Percentiles rank a stretch among this genome's conserved stretches.
These are phyloP conservation scores for Bostrychus sinensis DNA, from an alignment of 2,113 vertebrate genomes.

Conservation along the genomic window DNA sequence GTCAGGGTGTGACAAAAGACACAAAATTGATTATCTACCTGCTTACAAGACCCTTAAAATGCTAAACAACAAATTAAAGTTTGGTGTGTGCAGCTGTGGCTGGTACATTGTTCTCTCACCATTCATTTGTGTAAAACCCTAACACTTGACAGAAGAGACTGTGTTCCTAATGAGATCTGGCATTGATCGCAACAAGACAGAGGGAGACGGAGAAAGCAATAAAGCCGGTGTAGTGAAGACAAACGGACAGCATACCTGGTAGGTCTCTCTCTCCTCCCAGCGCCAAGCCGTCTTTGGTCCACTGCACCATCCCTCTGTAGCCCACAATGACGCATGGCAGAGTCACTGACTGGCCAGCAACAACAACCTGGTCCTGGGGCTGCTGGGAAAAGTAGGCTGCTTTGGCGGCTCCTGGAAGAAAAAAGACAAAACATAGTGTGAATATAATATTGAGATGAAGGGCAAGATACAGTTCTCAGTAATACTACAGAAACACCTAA, in stretches of 20 bases:
- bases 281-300: constrained; percentile 93
- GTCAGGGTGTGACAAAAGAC: constrained; percentile 74
- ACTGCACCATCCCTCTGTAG: constrained; percentile 91
- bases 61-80: constrained; percentile 80
- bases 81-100: constrained; percentile 54
- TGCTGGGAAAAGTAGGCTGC: constrained; percentile 90
- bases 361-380: constrained; percentile 86
- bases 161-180: constrained; percentile 69
- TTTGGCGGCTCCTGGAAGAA: constrained; percentile 67
- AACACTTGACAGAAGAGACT: constrained; percentile 56
- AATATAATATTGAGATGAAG: constrained; percentile 16
- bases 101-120: constrained; percentile 62
- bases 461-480: not conserved
- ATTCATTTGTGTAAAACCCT: constrained; percentile 70
- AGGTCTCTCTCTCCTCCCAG: constrained; percentile 89
- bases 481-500: constrained; percentile 9
- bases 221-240: constrained; percentile 32
- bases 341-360: constrained; percentile 85
- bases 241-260: constrained; percentile 77
- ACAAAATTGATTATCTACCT: constrained; percentile 81
- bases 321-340: constrained; percentile 87
- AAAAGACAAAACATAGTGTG: constrained; percentile 2
- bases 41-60: constrained; percentile 73
- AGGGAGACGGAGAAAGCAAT: constrained; percentile 42
- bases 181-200: constrained; percentile 63